Evolutionary conservation across 2,888 invertebrate genomes (phyloP).

Genomic region (Phortica okadai): DNA sequence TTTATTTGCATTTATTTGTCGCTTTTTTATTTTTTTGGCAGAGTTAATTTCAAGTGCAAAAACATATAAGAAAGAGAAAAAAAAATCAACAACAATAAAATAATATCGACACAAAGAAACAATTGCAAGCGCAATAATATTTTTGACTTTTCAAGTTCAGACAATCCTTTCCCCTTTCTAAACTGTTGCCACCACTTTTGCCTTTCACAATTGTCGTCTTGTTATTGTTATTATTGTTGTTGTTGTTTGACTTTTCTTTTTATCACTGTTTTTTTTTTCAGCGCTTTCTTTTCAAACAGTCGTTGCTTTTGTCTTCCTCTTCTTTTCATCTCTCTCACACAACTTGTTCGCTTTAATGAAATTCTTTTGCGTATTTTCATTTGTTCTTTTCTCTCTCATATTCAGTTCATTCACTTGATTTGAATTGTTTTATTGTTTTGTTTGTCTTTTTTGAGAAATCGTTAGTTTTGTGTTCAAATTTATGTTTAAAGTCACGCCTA

Average conservation of each 20-base stretch:
- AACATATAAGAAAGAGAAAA: background rate
- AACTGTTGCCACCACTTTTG: background rate
- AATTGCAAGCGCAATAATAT: constrained; percentile 2
- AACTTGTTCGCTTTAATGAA: constrained; percentile 10
- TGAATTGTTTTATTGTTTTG: background rate
- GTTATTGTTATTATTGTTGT: background rate
- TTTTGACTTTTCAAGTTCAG: background rate
- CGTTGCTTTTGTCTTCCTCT: background rate
- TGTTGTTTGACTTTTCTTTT: constrained; percentile 8
- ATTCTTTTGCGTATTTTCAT: constrained; percentile 25
- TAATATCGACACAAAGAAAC: background rate
- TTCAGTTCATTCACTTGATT: constrained; percentile 27
- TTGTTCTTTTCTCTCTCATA: background rate
- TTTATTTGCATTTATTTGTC: too few relatives aligned
- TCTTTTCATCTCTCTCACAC: background rate
- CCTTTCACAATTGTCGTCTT: background rate
- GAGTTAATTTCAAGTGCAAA: background rate
- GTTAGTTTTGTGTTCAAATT: background rate
- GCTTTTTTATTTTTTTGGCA: background rate
- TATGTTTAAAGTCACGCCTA: background rate
- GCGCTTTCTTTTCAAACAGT: background rate
- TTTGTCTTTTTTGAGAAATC: background rate
- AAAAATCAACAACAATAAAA: background rate
- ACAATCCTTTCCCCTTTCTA: background rate
- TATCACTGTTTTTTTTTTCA: background rate